Base-by-base conservation (phyloP, 2,797 vertebrate genomes). In the Sylvia borin region DNA sequence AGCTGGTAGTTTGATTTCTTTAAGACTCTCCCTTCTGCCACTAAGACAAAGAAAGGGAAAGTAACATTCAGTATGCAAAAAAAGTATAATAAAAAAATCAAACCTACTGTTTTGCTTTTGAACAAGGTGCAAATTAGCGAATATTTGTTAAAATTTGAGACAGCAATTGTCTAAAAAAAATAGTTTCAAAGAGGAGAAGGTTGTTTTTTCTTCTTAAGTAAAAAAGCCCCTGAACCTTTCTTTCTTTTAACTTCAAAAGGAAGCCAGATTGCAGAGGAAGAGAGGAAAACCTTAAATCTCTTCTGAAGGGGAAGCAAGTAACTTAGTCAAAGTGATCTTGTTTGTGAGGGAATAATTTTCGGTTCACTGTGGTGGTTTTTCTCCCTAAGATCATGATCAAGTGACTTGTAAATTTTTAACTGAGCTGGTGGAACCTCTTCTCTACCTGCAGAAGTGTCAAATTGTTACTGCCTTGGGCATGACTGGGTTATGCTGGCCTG, bases 171-270 rank as follows among this genome's bases (percentile, higher is more conserved):
- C 88, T 93, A 87, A 92, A 85, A 96, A 93, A 96, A 94, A 78
- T 93, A 92, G 82, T 97, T 97, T 94, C 90, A 96, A 97, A 97
- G 84, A 74, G 20, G 29, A 92, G 54, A 95, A 92, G 25, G 62
- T 22, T 58, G 83, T 92, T 93, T 70, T 94, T 71, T 36, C 80
- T 96, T 88, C 82, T 93, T 90, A 91, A 91, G 88, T 95, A 96
- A 97, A 93, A 96, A 96, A 93, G 82, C 64, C 90, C 95, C 86
- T 27, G 8, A 90, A 93, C 93, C 87, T 96, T 71, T 79, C 82
- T 97, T 97, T 95, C 89, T 96, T 96, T 94, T 90, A 87, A 93
- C 92, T 97, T 97, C 95, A 97, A 96, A 97, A 88, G 70, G 62
- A 53, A 96, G 61, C 89, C 93, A 87, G 95, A 94, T 95, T 97